Percentiles rank a stretch among this genome's conserved stretches.
Evolutionary conservation across 2,113 vertebrate genomes (phyloP).

Genomic region (Heterocephalus glaber): DNA sequence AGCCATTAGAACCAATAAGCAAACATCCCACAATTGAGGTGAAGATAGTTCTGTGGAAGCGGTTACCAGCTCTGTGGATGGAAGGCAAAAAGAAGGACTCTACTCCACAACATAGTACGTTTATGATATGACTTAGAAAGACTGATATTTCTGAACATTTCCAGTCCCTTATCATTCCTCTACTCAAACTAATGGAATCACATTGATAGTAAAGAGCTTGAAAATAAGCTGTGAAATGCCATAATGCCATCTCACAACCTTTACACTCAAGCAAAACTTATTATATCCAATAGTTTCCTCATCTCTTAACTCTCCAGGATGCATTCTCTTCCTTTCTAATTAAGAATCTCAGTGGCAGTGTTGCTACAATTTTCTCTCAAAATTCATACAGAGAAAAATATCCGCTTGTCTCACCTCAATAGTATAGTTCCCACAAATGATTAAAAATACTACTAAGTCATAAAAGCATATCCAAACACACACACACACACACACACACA

Average conservation of each 20-base stretch:
- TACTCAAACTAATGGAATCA: background rate
- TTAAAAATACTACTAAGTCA: background rate
- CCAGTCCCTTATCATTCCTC: background rate
- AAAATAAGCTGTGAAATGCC: background rate
- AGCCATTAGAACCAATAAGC: background rate
- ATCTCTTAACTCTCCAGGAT: background rate
- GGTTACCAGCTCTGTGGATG: background rate
- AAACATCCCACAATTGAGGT: background rate
- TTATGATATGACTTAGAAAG: background rate
- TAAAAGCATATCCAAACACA: background rate
- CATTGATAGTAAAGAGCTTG: background rate
- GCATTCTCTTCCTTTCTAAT: background rate
- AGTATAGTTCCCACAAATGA: background rate
- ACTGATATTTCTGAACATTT: background rate
- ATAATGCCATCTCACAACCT: background rate
- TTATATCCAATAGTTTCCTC: background rate
- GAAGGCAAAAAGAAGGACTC: background rate
- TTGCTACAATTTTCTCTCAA: background rate
- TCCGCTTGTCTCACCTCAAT: background rate
- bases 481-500: background rate
- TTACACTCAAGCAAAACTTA: background rate
- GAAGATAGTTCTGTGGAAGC: background rate
- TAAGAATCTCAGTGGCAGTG: background rate
- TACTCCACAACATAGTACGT: background rate
- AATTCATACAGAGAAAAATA: background rate